Evolutionary conservation across 2,888 invertebrate species (phyloP), one percentile per base, ranked within the genome.

Genomic region (Pilophorus perplexus): DNA sequence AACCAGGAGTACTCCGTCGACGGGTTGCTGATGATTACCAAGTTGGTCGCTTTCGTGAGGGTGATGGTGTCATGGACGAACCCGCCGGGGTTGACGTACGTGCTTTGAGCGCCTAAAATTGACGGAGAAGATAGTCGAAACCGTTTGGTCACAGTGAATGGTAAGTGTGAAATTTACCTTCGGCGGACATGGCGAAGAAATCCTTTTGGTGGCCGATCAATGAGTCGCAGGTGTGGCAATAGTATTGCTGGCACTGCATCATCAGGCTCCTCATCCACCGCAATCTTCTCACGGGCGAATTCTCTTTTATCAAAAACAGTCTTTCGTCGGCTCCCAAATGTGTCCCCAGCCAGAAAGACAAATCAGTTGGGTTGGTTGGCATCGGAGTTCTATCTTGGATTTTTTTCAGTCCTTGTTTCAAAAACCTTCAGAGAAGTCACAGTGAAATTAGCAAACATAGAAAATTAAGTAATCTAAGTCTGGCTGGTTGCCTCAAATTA

Each of bases 1-100:
- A 92, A 92, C 92, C 92, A 92, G 70, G 86, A 87, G 74, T 85
- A 87, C 72, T 87, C 84, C n/a, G 83, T 83, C 1, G 87, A 86
- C 1, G 88, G 82, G 50, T 77, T 72, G 27, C 80, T 78, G 27
- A 76, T 72, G 8, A 74, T 72, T 14, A 85, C 76, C 38, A 77
- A 74, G 18, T 78, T 76, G 0, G 78, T 76, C 0, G 83, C 81
- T 60, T 79, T 78, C 68, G 80, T 79, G 0, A 87, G 80, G 0
- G 91, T 92, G 42, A 92, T 80, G 3, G 88, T 90, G 75, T 92
- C 91, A 74, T 89, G 89, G 55, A 91, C 85, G 74, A 84, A 82
- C 16, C 92, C 92, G 77, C 84, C 82, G 38, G 88, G 85, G 78
- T 93, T 92, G 40, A 90, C 89, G 74, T 88, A 93, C 52, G 89